These are phyloP conservation scores for Tichodroma muraria DNA, from an alignment of 2,113 vertebrate genomes.

Conservation along the genomic window DNA sequence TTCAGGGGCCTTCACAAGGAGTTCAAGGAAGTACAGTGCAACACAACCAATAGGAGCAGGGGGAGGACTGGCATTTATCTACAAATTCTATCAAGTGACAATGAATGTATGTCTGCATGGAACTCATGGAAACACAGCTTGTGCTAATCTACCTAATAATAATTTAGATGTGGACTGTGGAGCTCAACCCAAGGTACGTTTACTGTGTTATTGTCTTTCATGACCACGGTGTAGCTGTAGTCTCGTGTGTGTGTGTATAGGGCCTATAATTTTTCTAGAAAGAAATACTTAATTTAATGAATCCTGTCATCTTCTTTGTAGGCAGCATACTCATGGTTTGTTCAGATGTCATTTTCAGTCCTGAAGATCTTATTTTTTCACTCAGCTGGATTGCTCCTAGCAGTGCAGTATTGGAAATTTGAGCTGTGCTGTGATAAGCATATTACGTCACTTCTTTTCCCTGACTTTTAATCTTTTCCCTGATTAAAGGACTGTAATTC, in stretches of 20 bases:
- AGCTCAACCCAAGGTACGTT: not conserved
- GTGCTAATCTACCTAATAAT: not conserved
- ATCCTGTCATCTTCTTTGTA: not conserved
- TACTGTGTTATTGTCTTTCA: not conserved
- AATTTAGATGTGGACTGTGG: not conserved
- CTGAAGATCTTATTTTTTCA: not conserved
- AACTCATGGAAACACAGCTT: not conserved
- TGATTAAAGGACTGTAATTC: conserved; percentile 25
- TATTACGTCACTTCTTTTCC: not conserved
- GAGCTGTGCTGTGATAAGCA: not conserved
- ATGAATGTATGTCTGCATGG: not conserved
- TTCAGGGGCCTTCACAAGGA: not conserved
- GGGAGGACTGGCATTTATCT: not conserved
- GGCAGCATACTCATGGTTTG: not conserved
- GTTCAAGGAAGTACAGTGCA: not conserved
- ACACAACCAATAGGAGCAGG: not conserved
- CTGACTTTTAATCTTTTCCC: not conserved
- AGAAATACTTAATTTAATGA: not conserved
- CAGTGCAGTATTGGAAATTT: not conserved
- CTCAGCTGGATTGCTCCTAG: not conserved
- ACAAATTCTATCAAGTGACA: not conserved
- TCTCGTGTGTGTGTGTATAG: not conserved
- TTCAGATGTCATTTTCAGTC: not conserved
- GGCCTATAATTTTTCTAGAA: not conserved
- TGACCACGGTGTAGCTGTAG: not conserved